Percentiles rank a stretch among this genome's conserved stretches.
Conservation (phyloP, 1,140 invertebrate species). For the Drosophila kanapiae region DNA sequence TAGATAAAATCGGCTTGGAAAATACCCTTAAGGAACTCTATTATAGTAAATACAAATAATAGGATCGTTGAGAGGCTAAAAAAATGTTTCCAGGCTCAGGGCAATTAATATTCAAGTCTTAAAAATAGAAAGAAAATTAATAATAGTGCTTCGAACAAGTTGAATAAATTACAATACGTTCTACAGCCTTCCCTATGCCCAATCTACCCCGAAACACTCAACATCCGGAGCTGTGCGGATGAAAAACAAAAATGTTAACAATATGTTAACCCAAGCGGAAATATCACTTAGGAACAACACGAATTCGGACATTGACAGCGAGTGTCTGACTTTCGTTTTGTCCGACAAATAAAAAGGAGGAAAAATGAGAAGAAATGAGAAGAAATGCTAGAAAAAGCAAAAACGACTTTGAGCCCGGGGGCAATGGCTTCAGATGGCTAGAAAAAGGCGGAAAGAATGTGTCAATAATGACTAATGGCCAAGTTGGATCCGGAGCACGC, state of each 20-base stretch:
- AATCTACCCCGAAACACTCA: background rate
- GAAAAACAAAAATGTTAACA: conserved; percentile 63
- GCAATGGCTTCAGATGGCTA: conserved; percentile 25
- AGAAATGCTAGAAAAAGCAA: conserved; percentile 13
- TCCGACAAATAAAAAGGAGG: conserved; percentile 2
- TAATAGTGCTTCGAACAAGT: background rate
- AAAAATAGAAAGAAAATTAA: background rate
- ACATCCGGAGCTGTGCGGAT: background rate
- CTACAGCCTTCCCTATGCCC: too few relatives aligned
- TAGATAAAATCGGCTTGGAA: background rate
- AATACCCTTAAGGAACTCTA: background rate
- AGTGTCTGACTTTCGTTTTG: conserved; percentile 33
- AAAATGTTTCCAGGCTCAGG: too few relatives aligned
- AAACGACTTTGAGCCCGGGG: conserved; percentile 23
- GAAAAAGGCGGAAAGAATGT: conserved; percentile 77
- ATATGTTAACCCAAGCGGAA: conserved; percentile 68
- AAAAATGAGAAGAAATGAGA: too few relatives aligned
- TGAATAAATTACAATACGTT: background rate
- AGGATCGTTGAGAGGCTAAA: too few relatives aligned
- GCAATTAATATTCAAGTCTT: background rate
- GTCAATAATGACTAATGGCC: conserved; percentile 83
- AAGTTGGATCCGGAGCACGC: conserved; percentile 23
- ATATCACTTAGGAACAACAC: conserved; percentile 61
- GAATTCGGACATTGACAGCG: conserved; percentile 36
- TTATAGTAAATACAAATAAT: background rate